Evolutionary conservation across 2,797 vertebrate species (phyloP).

Genomic region (Oryzias dopingdopingensis): DNA sequence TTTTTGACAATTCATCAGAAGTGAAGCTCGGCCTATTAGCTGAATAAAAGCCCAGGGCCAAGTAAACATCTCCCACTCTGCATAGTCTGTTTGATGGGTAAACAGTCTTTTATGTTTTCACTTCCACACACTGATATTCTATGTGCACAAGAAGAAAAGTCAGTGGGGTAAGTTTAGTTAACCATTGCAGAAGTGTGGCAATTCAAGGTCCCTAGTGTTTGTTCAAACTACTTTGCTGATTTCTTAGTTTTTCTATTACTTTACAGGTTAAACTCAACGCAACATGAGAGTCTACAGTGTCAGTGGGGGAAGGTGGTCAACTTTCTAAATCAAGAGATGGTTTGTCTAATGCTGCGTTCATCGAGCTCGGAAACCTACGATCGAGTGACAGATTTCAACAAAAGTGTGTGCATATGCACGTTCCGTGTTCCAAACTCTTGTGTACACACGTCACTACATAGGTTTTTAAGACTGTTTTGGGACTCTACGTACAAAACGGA

Average conservation of each 20-base stretch:
- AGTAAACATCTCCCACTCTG: constrained; percentile 64
- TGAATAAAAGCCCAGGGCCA: constrained; percentile 61
- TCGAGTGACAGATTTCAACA: too few relatives aligned
- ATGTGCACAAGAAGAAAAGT: constrained; percentile 53
- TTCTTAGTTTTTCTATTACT: constrained; percentile 25
- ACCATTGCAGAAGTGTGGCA: constrained; percentile 49
- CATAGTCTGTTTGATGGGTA: constrained; percentile 63
- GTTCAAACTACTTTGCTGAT: constrained; percentile 18
- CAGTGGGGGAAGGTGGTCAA: constrained; percentile 18
- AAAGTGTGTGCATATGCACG: too few relatives aligned
- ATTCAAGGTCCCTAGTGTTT: constrained; percentile 49
- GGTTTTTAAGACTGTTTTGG: too few relatives aligned
- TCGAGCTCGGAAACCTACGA: too few relatives aligned
- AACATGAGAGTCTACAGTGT: constrained; percentile 21
- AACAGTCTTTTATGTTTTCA: constrained; percentile 65
- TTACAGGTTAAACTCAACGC: constrained; percentile 36
- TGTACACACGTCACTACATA: too few relatives aligned
- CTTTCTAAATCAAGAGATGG: constrained; percentile 19
- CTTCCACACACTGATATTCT: constrained; percentile 36
- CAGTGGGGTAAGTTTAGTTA: constrained; percentile 45
- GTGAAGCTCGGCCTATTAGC: constrained; percentile 62
- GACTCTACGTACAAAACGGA: too few relatives aligned
- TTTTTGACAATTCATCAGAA: constrained; percentile 68
- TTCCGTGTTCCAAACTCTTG: too few relatives aligned
- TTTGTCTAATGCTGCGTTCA: not conserved